Base-by-base conservation (phyloP, 1,140 invertebrate species). In the Zaprionus camerounensis region DNA sequence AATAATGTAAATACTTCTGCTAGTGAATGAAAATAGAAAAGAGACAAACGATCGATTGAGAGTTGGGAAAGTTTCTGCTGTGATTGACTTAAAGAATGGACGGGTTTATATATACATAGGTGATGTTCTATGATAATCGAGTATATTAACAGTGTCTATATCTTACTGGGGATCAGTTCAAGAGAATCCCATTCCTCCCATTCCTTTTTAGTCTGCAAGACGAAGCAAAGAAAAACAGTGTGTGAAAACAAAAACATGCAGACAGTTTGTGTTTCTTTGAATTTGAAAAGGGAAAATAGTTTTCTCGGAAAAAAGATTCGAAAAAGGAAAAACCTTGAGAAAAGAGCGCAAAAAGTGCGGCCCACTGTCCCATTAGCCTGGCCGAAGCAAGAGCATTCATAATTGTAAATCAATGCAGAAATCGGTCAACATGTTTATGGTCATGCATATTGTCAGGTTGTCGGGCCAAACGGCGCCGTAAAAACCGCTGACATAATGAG, bases 401-500 rank as follows among this genome's bases (percentile, higher is more conserved):
- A 76, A 71, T 44, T 65, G 72, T 65, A 65, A 76, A 65, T 76
- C 73, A 71, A 76, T 71, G 55, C 24, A 59, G 64, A 76, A 65
- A 66, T 76, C 69, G 73, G 73, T 71, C 73, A 75, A 34, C 51
- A 75, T 75, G 61, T 65, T 71, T 56, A 74, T 62, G 49, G 69
- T 7, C 61, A 36, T 49, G 57, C 51, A 51, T 70, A 58, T 53
- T 75, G 72, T 24, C 41, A 77, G 61, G 62, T 46, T 74, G 66
- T 81, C 53, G 66, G 66, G 62, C 36, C 63, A n/a, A 36, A 53
- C 17, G 67, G 72, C 72, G 72, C 67, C 73, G 71, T 71, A 65
- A 71, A 82, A 81, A 81, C 64, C 73, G 49, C 58, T 69, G 81
- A 75, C 80, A 82, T 82, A 82, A 82, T 83, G 81, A 79, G 80